phyloP scores from a whole-genome alignment of 2,888 invertebrate species.

The Clostera curtula region DNA sequence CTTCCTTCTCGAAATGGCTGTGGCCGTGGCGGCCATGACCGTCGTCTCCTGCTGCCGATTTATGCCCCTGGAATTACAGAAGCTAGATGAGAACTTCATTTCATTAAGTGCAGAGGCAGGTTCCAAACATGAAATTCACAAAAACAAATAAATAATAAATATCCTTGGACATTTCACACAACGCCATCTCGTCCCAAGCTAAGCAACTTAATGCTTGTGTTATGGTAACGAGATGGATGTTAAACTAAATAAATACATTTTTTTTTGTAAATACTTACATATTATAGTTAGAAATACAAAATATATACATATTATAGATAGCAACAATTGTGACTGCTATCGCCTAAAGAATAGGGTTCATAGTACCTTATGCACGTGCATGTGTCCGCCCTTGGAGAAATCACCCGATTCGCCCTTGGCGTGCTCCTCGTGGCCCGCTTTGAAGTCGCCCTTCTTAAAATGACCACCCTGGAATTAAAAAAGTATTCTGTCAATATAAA shows the following conservation, averaged over 20 bases:
- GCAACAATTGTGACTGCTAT: no score
- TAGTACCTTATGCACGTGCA: constrained; percentile 65
- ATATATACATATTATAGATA: no score
- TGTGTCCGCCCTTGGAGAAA: constrained; percentile 71
- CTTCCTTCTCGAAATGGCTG: constrained; percentile 60
- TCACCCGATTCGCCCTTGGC: constrained; percentile 74
- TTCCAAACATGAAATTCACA: no score
- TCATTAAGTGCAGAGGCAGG: no score
- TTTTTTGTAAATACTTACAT: no score
- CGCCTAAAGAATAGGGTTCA: background rate
- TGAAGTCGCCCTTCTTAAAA: constrained; percentile 68
- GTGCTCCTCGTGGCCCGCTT: constrained; percentile 64
- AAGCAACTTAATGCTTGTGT: no score
- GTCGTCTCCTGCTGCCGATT: constrained; percentile 71
- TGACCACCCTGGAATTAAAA: constrained; percentile 67
- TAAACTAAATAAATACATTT: no score
- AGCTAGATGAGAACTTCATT: background rate
- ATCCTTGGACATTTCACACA: no score
- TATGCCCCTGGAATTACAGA: constrained; percentile 62
- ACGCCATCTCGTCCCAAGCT: no score
- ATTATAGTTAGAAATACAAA: no score
- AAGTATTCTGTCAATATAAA: constrained; percentile 2
- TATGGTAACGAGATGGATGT: no score
- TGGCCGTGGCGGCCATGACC: constrained; percentile 65
- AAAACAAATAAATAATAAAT: no score